phyloP scores from a whole-genome alignment of 2,113 vertebrate genomes.

The Hepsetus odoe region DNA sequence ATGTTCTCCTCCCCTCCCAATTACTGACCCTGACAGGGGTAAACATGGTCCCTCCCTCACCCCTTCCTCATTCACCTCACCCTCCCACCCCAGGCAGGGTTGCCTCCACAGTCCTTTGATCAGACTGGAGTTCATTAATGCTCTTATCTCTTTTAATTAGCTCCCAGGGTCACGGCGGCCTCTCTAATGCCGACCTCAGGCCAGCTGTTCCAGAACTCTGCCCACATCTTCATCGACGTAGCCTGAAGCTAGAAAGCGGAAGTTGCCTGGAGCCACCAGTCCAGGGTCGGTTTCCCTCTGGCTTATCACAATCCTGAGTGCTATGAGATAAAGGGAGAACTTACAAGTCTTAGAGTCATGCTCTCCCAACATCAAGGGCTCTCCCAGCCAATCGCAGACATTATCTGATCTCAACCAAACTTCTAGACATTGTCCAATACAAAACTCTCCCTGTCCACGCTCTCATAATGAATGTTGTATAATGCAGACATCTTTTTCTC shows the following conservation, averaged over 20 bases:
- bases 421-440: slow-evolving; percentile 27
- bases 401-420: slow-evolving; percentile 9
- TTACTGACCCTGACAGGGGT: slow-evolving; percentile 52
- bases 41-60: slow-evolving; percentile 47
- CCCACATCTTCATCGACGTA: slow-evolving; percentile 26
- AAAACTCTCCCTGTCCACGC: slow-evolving; percentile 24
- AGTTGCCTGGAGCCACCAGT: slow-evolving; percentile 5
- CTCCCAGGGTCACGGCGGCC: slow-evolving; percentile 52
- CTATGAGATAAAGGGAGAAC: not conserved
- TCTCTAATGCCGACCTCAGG: slow-evolving; percentile 44
- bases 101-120: slow-evolving; percentile 53
- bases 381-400: slow-evolving; percentile 1
- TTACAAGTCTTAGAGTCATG: slow-evolving; percentile 5
- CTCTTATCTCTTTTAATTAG: slow-evolving; percentile 64
- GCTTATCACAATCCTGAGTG: not conserved
- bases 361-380: slow-evolving; percentile 22
- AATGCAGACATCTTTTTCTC: not conserved
- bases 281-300: slow-evolving; percentile 2
- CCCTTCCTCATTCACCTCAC: slow-evolving; percentile 9
- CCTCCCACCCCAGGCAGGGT: slow-evolving; percentile 22
- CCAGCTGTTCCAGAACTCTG: slow-evolving; percentile 47
- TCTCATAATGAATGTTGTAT: slow-evolving; percentile 3
- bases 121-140: slow-evolving; percentile 56
- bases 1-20: slow-evolving; percentile 49
- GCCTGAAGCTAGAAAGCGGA: slow-evolving; percentile 12